These are phyloP conservation scores for Desoria tigrina DNA, from an alignment of 2,888 invertebrate genomes.

Conservation along the genomic window DNA sequence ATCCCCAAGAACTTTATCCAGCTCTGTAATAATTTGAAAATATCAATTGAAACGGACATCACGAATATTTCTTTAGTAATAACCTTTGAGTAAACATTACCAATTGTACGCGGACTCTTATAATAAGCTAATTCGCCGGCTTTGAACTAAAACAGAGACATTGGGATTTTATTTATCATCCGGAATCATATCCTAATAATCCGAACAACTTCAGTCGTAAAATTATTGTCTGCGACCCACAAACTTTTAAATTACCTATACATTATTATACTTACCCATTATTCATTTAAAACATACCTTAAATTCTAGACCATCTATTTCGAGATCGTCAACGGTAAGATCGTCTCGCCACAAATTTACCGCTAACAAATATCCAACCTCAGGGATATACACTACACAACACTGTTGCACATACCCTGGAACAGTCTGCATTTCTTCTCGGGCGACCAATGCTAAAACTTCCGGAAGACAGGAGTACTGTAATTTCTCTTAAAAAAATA, in stretches of 20 bases:
- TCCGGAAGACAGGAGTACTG: slow-evolving; percentile 43
- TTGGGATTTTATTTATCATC: slow-evolving; percentile 3
- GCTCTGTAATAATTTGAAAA: slow-evolving; percentile 59
- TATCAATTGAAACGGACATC: background rate
- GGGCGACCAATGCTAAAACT: slow-evolving; percentile 42
- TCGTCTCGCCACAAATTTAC: slow-evolving; percentile 68
- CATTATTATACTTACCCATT: too few relatives aligned
- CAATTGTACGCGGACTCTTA: slow-evolving; percentile 69
- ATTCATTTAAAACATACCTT: slow-evolving; percentile 68
- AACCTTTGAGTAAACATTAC: slow-evolving; percentile 56
- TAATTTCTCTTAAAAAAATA: slow-evolving; percentile 32
- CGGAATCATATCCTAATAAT: slow-evolving; percentile 27
- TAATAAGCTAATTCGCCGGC: slow-evolving; percentile 69
- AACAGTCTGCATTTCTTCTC: slow-evolving; percentile 40
- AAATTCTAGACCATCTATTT: slow-evolving; percentile 70
- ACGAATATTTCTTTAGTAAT: background rate
- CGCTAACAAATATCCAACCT: slow-evolving; percentile 76
- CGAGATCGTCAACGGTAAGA: slow-evolving; percentile 63
- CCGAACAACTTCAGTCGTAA: too few relatives aligned
- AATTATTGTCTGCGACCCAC: too few relatives aligned
- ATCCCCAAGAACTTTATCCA: slow-evolving; percentile 77
- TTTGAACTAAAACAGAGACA: slow-evolving; percentile 61
- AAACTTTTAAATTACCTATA: too few relatives aligned
- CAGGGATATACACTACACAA: slow-evolving; percentile 70
- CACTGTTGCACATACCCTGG: slow-evolving; percentile 59